Conservation (phyloP, 2,888 invertebrate species). For the Octonoba sinensis region DNA sequence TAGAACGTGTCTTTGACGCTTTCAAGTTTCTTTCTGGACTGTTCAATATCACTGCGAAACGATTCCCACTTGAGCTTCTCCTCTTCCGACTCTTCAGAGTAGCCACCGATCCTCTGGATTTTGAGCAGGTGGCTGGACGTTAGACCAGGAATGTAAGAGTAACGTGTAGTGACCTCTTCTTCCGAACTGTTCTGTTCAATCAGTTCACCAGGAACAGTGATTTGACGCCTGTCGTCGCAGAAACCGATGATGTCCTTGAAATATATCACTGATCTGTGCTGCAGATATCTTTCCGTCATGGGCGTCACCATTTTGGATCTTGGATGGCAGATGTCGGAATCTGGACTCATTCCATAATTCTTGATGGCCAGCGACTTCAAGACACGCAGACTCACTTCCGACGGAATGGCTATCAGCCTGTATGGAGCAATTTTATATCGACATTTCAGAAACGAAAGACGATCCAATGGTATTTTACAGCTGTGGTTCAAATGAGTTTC, state of each 20-base stretch:
- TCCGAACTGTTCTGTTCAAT: not conserved
- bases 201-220: not conserved
- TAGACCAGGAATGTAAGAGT: no score
- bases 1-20: slow-evolving; percentile 5
- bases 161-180: no score
- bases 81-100: slow-evolving; percentile 11
- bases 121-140: no score
- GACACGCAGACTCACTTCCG: slow-evolving; percentile 6
- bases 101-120: not conserved
- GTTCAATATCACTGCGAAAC: slow-evolving; percentile 2
- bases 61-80: not conserved
- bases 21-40: slow-evolving; percentile 27
- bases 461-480: slow-evolving; percentile 19
- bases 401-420: not conserved
- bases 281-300: slow-evolving; percentile 11
- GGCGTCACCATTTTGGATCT: slow-evolving; percentile 3
- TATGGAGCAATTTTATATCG: slow-evolving; percentile 24
- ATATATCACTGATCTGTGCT: slow-evolving; percentile 19
- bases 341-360: not conserved
- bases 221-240: not conserved
- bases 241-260: not conserved
- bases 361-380: slow-evolving; percentile 5
- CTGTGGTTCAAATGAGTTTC: not conserved
- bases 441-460: slow-evolving; percentile 27
- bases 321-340: slow-evolving; percentile 11